Evolutionary conservation across 1,140 invertebrate genomes (phyloP), one percentile per base, ranked within the genome.

Genomic region (Drosophila rufa): DNA sequence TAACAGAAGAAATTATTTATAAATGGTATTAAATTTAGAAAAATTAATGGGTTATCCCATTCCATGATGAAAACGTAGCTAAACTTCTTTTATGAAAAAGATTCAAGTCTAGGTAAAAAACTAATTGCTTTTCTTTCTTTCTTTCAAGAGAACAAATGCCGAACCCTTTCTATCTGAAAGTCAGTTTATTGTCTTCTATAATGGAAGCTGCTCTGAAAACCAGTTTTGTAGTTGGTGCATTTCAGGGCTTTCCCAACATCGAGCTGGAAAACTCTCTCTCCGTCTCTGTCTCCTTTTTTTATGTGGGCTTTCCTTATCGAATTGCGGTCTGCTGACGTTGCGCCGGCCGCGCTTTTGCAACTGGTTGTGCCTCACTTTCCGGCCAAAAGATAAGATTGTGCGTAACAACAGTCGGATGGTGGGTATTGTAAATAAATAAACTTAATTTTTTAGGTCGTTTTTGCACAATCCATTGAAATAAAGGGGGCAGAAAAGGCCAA

Each of bases 371-470:
- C 73, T 61, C 50, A 64, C 71, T 79, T 86, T 82, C 70, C 70
- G 83, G 59, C 48, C 46, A 61, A 60, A 38, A 61, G 83, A 87
- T 87, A 89, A 87, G 84, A 87, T 78, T 78, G 57, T 30, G 22
- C 27, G 64, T 69, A 75, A 60, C 66, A 61, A 71, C 56, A 66
- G 64, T 19, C 47, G 57, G 66, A 68, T 55, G 51, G 68, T 6
- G 25, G 43, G 42, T 56, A 78, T 85, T 85, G 69, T 85, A 74
- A 89, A 87, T 70, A 77, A 89, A 89, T 74, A 80, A 80, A 83
- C 59, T 40, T 38, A 43, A 47, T 56, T 86, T 87, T 87, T 83
- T 48, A 83, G 84, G 83, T 84, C 83, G 73, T 46, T 73, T 80
- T 87, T 83, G 71, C 84, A 89, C 80, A 87, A 89, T 82, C 45